Percentiles rank a stretch among this genome's conserved stretches.
Conservation (phyloP, 2,797 vertebrate species). For the Mormyrus hasselquistii region DNA sequence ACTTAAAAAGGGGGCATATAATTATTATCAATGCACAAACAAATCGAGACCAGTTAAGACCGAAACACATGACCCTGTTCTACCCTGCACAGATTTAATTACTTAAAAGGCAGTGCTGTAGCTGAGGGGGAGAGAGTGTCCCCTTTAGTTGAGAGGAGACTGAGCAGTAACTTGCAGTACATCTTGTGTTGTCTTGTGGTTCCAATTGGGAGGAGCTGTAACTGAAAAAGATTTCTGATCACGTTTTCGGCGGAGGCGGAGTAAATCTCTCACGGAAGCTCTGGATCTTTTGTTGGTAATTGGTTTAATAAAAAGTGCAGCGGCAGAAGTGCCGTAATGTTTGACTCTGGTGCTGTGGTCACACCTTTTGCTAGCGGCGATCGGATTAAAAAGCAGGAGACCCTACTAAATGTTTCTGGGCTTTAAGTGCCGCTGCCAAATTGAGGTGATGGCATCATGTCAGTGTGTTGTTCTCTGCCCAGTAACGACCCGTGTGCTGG, state of each 20-base stretch:
- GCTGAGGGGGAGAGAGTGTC: neutral
- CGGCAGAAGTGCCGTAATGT: neutral
- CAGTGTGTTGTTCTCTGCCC: no score
- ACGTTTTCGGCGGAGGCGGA: neutral
- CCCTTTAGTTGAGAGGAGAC: neutral
- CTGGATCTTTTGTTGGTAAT: neutral
- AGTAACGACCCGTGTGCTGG: neutral
- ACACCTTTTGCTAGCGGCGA: neutral
- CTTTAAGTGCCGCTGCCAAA: neutral
- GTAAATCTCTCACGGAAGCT: neutral
- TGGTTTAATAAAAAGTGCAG: neutral
- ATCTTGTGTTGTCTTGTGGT: neutral
- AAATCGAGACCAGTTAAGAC: neutral
- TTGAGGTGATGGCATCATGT: neutral
- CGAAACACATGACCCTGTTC: neutral
- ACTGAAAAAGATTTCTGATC: neutral
- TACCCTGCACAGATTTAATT: neutral
- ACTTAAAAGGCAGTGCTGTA: neutral
- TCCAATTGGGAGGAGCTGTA: neutral
- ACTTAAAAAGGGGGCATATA: neutral
- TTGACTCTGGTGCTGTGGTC: neutral
- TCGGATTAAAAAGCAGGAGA: neutral
- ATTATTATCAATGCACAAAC: neutral
- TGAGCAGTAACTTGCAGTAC: neutral
- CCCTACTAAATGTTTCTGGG: neutral